Conservation (phyloP, 2,888 invertebrate species). For the Stenichneumon culpator region DNA sequence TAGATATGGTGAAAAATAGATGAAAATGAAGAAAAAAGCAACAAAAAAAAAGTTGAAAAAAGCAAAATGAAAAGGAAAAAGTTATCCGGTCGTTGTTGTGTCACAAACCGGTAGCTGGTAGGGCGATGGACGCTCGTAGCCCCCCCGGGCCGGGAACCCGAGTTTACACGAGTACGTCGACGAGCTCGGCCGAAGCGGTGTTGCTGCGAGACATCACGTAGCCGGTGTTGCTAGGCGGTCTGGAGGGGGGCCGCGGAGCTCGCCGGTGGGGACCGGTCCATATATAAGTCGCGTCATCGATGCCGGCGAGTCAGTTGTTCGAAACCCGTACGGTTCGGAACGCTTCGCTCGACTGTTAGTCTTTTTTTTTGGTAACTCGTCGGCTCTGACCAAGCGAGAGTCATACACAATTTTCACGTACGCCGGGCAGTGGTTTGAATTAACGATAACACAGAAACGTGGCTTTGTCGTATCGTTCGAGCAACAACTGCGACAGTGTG, state of each 20-base stretch:
- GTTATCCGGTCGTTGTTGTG: constrained; percentile 71
- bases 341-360: constrained; percentile 10
- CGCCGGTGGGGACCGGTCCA: constrained; percentile 70
- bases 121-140: constrained; percentile 68
- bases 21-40: not conserved
- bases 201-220: constrained; percentile 81
- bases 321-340: constrained; percentile 63
- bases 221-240: constrained; percentile 83
- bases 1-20: constrained; percentile 3
- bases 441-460: not conserved
- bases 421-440: not conserved
- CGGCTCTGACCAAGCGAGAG: not conserved
- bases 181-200: constrained; percentile 75
- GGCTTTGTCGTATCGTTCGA: not conserved
- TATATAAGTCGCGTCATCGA: constrained; percentile 82
- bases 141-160: constrained; percentile 59
- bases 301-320: constrained; percentile 80
- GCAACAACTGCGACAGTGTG: not conserved
- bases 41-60: constrained; percentile 49
- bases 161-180: constrained; percentile 60
- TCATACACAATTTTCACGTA: not conserved
- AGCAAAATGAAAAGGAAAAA: constrained; percentile 58
- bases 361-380: constrained; percentile 4
- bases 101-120: constrained; percentile 70
- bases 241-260: constrained; percentile 68